These are phyloP conservation scores for Ornithoptera priamus DNA, from an alignment of 2,888 invertebrate species.

Conservation along the genomic window DNA sequence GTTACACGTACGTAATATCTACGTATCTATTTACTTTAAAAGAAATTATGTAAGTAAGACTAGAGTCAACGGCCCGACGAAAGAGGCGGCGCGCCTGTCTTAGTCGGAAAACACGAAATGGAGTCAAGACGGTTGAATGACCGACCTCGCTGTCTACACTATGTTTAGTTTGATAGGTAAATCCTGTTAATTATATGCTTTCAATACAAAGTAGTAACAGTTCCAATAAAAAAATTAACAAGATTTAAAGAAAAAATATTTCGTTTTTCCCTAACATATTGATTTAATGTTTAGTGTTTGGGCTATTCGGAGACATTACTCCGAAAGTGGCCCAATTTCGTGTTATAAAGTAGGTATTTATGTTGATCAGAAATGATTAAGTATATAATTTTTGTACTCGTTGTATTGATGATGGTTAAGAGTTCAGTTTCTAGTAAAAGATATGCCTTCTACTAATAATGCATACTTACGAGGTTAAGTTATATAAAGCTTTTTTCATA, in stretches of 20 bases:
- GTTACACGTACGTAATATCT: conserved; percentile 3
- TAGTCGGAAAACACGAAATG: conserved; percentile 32
- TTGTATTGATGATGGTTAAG: not conserved
- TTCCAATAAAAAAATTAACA: not conserved
- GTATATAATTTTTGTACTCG: not conserved
- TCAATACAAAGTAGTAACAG: not conserved
- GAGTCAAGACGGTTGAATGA: conserved; percentile 35
- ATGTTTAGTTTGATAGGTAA: conserved; percentile 9
- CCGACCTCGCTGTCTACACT: conserved; percentile 35
- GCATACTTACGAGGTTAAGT: no score
- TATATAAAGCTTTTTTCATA: no score
- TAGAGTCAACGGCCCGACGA: conserved; percentile 37
- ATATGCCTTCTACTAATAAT: not conserved
- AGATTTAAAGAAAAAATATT: not conserved
- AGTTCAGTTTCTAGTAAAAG: not conserved
- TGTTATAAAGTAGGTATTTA: not conserved
- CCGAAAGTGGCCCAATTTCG: not conserved
- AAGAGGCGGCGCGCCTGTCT: conserved; percentile 30
- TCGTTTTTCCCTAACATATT: not conserved
- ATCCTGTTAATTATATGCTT: not conserved
- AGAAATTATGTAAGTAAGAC: conserved; percentile 34
- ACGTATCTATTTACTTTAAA: conserved; percentile 18
- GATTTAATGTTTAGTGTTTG: no score
- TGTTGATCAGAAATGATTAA: not conserved
- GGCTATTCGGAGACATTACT: no score